phyloP scores from a whole-genome alignment of 2,888 invertebrate genomes.

The Acronicta leporina region DNA sequence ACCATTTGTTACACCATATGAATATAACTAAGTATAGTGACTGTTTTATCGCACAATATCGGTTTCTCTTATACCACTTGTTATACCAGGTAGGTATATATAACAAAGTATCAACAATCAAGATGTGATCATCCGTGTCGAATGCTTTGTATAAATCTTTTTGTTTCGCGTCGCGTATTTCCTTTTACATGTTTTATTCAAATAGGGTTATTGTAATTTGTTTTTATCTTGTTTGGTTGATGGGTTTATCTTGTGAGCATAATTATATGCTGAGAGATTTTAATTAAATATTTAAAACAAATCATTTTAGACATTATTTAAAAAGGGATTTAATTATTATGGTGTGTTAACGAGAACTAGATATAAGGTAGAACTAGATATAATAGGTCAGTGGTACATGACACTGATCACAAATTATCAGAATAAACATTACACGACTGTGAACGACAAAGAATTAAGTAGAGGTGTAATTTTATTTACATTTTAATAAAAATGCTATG shows the following conservation, averaged over 20 bases:
- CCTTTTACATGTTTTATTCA: slow-evolving; percentile 25
- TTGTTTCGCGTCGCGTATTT: slow-evolving; percentile 27
- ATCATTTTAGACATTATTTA: too few relatives aligned
- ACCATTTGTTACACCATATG: slow-evolving; percentile 1
- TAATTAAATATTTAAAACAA: too few relatives aligned
- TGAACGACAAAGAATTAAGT: too few relatives aligned
- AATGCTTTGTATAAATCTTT: slow-evolving; percentile 44
- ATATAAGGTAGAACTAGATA: too few relatives aligned
- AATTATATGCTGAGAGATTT: not conserved
- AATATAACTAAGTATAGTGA: slow-evolving; percentile 1
- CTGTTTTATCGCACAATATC: slow-evolving; percentile 4
- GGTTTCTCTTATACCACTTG: slow-evolving; percentile 18
- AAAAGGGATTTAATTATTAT: too few relatives aligned
- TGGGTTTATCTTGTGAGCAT: not conserved
- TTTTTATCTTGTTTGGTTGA: not conserved
- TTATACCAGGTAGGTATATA: not conserved
- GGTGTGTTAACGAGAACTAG: too few relatives aligned
- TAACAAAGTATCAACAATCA: slow-evolving; percentile 15
- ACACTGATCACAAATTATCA: too few relatives aligned
- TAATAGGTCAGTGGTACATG: too few relatives aligned
- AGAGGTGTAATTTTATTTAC: too few relatives aligned
- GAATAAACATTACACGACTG: too few relatives aligned
- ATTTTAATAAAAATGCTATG: too few relatives aligned
- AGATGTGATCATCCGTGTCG: slow-evolving; percentile 39
- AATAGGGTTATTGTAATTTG: slow-evolving; percentile 21